Evolutionary conservation across 2,113 vertebrate genomes (phyloP).

Genomic region (Zosterops hypoxanthus): DNA sequence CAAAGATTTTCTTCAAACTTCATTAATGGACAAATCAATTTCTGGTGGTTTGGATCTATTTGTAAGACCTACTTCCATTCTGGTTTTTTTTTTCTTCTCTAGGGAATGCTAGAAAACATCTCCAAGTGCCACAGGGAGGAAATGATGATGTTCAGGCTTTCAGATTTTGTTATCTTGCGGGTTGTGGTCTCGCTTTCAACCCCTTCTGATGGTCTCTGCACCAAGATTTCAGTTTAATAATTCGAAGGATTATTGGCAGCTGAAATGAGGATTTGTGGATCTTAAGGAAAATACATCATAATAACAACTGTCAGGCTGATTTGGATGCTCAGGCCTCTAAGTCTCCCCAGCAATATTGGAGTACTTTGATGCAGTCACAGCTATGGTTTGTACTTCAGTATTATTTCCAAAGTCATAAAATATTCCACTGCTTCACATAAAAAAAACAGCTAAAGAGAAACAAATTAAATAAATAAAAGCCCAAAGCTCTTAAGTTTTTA

Average conservation of each 20-base stretch:
- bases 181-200: not conserved
- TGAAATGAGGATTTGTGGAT: conserved; percentile 2
- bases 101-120: not conserved
- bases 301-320: conserved; percentile 38
- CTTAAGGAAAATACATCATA: not conserved
- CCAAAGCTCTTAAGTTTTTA: not conserved
- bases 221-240: not conserved
- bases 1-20: not conserved
- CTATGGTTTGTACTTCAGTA: not conserved
- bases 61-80: not conserved
- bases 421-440: not conserved
- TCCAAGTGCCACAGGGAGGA: not conserved
- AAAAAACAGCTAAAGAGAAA: not conserved
- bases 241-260: conserved; percentile 34
- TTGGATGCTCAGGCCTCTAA: conserved; percentile 14
- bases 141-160: not conserved
- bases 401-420: not conserved
- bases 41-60: not conserved
- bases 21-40: not conserved
- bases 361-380: conserved; percentile 52
- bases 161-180: not conserved
- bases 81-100: not conserved
- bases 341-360: not conserved
- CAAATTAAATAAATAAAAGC: not conserved
- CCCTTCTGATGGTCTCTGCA: not conserved